A percentile compares a stretch with the other conserved stretches of the same genome.
phyloP scores from a whole-genome alignment of 2,888 invertebrate species.

The Boloria euphrosyne region DNA sequence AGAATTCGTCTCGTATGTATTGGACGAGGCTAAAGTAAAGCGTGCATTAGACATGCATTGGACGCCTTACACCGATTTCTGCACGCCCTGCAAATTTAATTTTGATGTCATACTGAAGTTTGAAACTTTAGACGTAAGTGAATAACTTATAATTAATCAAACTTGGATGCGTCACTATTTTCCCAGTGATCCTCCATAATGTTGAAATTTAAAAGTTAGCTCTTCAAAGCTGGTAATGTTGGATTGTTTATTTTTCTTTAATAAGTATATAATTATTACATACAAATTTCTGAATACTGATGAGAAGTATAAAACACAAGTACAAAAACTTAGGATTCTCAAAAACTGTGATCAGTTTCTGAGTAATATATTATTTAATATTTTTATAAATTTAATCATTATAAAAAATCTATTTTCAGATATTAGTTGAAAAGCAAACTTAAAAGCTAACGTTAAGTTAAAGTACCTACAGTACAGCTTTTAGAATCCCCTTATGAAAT shows the following conservation, averaged over 20 bases:
- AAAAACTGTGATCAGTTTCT: too few species aligned
- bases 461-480: constrained; percentile 2
- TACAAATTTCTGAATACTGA: too few species aligned
- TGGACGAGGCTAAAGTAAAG: constrained; percentile 86
- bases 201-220: too few species aligned
- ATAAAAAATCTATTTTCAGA: background rate
- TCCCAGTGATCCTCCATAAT: too few species aligned
- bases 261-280: too few species aligned
- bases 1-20: constrained; percentile 90
- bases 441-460: background rate
- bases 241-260: too few species aligned
- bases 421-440: background rate
- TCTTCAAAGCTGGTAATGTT: too few species aligned
- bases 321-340: too few species aligned
- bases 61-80: constrained; percentile 92
- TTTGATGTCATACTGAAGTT: constrained; percentile 92
- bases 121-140: constrained; percentile 88
- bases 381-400: background rate
- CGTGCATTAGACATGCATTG: constrained; percentile 92
- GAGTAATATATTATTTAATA: too few species aligned
- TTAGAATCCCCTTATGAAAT: constrained; percentile 3
- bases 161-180: background rate
- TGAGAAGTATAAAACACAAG: too few species aligned
- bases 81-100: constrained; percentile 92
- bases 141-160: constrained; percentile 5